Conservation (phyloP, 2,113 vertebrate genomes). For the Corydoras sp. region DNA sequence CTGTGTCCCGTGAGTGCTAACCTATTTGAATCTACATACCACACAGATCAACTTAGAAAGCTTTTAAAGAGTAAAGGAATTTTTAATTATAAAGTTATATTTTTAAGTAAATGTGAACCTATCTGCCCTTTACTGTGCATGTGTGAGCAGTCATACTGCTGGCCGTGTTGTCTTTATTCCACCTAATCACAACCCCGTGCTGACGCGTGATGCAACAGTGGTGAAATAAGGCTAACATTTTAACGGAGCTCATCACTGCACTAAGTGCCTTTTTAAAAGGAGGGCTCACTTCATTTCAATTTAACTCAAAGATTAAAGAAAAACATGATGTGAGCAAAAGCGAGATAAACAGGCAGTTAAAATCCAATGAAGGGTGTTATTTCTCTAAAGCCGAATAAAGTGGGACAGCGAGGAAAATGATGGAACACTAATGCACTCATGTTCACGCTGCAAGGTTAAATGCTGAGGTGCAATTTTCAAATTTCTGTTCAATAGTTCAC, state of each 20-base stretch:
- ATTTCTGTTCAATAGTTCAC: no score
- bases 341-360: constrained; percentile 23
- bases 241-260: constrained; percentile 13
- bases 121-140: no score
- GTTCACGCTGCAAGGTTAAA: not conserved
- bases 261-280: constrained; percentile 16
- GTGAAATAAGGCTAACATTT: constrained; percentile 13
- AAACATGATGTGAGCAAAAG: constrained; percentile 21
- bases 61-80: no score
- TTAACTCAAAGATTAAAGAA: constrained; percentile 32
- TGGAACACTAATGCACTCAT: constrained; percentile 13
- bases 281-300: constrained; percentile 1
- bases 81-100: no score
- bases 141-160: no score
- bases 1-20: no score
- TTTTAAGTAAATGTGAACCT: no score
- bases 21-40: no score
- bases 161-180: no score
- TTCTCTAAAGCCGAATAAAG: constrained; percentile 10
- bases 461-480: no score
- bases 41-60: no score
- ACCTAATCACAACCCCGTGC: not conserved
- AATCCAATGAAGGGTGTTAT: constrained; percentile 19
- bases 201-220: constrained; percentile 50
- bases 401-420: not conserved